Evolutionary conservation across 2,888 invertebrate species (phyloP).

Genomic region (Trilocha varians): DNA sequence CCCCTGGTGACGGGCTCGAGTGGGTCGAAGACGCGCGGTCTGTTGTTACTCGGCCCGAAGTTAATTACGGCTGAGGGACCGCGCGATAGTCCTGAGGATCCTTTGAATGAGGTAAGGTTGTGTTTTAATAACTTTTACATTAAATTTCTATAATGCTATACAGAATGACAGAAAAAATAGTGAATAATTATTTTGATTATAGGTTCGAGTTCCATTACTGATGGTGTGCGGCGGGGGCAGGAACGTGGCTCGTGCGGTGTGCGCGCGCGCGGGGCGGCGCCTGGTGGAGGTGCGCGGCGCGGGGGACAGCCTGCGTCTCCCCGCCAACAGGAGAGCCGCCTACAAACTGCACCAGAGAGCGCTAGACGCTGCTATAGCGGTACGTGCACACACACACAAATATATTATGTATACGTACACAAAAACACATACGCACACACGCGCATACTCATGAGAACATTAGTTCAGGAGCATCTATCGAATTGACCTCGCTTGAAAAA

Average conservation of each 20-base stretch:
- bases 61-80: slow-evolving; percentile 77
- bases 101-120: slow-evolving; percentile 50
- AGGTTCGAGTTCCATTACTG: slow-evolving; percentile 25
- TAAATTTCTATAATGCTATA: too few species aligned
- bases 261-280: slow-evolving; percentile 58
- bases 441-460: too few species aligned
- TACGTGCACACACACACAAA: too few species aligned
- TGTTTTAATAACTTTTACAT: too few species aligned
- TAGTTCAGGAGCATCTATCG: too few species aligned
- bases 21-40: slow-evolving; percentile 46
- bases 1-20: slow-evolving; percentile 20
- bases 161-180: too few species aligned
- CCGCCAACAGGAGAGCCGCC: slow-evolving; percentile 68
- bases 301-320: slow-evolving; percentile 76
- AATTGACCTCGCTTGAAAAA: too few species aligned
- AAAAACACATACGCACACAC: too few species aligned
- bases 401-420: too few species aligned
- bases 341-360: slow-evolving; percentile 78
- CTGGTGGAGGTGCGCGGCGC: slow-evolving; percentile 74
- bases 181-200: too few species aligned
- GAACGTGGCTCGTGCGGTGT: slow-evolving; percentile 22
- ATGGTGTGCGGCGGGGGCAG: slow-evolving; percentile 25
- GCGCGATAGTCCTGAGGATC: slow-evolving; percentile 77
- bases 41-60: slow-evolving; percentile 80
- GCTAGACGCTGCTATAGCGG: slow-evolving; percentile 66